Evolutionary conservation across 2,888 invertebrate genomes (phyloP).

Genomic region (Leucozona laternaria): DNA sequence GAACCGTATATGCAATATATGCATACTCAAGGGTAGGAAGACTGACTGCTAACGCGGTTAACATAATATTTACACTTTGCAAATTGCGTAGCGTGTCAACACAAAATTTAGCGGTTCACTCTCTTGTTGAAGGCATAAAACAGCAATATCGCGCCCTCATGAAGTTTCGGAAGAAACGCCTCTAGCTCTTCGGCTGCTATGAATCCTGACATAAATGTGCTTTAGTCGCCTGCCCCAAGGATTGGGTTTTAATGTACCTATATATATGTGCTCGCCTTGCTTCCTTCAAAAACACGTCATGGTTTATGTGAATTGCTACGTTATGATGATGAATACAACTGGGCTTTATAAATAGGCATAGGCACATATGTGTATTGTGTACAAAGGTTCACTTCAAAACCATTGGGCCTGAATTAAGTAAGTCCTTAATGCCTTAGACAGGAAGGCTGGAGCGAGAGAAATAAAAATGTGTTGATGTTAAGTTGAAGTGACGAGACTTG

Average conservation of each 20-base stretch:
- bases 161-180: slow-evolving; percentile 22
- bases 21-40: not conserved
- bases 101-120: slow-evolving; percentile 79
- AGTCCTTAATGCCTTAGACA: slow-evolving; percentile 43
- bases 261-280: not conserved
- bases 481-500: slow-evolving; percentile 39
- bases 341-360: not conserved
- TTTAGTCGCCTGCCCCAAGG: slow-evolving; percentile 38
- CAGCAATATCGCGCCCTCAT: slow-evolving; percentile 24
- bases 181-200: not conserved
- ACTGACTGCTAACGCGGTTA: slow-evolving; percentile 69
- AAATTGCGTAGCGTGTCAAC: slow-evolving; percentile 82
- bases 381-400: not conserved
- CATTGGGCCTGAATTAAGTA: slow-evolving; percentile 33
- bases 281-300: slow-evolving; percentile 31
- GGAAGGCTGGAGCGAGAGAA: slow-evolving; percentile 37
- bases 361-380: slow-evolving; percentile 40
- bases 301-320: slow-evolving; percentile 49
- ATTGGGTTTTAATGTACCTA: slow-evolving; percentile 61
- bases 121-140: slow-evolving; percentile 23
- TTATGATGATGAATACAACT: not conserved
- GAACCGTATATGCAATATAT: slow-evolving; percentile 46
- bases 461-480: slow-evolving; percentile 51
- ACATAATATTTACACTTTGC: slow-evolving; percentile 81
- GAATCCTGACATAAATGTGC: slow-evolving; percentile 30